phyloP scores from a whole-genome alignment of 92 coral and sea anemone species.

The Virgularia gustaviana region DNA sequence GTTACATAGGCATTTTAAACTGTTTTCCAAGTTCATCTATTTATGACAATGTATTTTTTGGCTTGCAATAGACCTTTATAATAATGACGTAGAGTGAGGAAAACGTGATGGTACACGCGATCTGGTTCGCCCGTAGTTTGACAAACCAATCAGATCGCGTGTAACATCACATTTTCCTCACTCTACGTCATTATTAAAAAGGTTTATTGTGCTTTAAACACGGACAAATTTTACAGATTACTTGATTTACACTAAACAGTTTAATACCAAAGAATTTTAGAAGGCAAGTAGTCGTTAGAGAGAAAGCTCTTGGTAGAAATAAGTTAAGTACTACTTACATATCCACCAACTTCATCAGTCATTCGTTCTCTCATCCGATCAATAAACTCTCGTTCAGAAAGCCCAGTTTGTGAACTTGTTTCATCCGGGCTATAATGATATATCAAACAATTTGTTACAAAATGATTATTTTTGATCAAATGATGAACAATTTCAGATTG shows the following conservation, averaged over 20 bases:
- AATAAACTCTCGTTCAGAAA: conserved; percentile 94
- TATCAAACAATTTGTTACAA: background rate
- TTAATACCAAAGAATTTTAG: background rate
- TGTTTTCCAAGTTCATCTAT: no score
- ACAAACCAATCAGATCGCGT: no score
- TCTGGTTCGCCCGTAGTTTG: no score
- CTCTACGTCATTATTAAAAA: no score
- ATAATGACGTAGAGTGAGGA: no score
- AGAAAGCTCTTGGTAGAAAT: background rate
- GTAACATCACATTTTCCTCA: no score
- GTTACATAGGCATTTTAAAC: no score
- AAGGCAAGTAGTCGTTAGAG: background rate
- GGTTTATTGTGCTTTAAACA: background rate
- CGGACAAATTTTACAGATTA: no score
- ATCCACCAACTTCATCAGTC: conserved; percentile 98
- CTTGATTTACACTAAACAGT: background rate
- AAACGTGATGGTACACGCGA: no score
- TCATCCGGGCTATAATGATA: conserved; percentile 59
- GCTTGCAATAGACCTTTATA: no score
- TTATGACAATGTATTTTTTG: no score
- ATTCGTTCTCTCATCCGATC: conserved; percentile 88
- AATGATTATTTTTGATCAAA: background rate
- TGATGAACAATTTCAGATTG: background rate
- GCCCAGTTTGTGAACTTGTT: conserved; percentile 64
- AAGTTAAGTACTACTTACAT: conserved; percentile 55